Evolutionary conservation across 2,888 invertebrate species (phyloP).

Genomic region (Drosophila meridiana): DNA sequence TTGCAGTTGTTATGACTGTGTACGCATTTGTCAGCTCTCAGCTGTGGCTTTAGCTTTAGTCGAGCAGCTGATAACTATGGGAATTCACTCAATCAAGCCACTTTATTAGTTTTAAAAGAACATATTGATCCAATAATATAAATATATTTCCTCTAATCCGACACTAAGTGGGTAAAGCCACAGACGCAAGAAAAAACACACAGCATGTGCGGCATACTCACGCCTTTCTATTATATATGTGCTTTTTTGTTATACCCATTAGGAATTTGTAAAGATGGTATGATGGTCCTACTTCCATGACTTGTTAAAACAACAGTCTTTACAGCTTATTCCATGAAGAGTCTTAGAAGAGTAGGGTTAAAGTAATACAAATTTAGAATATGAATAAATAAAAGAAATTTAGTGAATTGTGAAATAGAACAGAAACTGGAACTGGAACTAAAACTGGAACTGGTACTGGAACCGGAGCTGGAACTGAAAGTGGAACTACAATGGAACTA

Average conservation of each 20-base stretch:
- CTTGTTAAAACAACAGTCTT: background rate
- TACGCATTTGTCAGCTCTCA: background rate
- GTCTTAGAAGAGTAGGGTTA: background rate
- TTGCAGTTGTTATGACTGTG: background rate
- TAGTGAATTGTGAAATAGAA: background rate
- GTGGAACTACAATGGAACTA: background rate
- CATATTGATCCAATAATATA: background rate
- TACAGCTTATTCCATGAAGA: background rate
- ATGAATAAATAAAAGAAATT: background rate
- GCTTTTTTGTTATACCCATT: background rate
- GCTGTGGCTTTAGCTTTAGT: background rate
- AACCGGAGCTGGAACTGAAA: background rate
- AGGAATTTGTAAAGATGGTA: background rate
- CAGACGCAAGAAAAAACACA: background rate
- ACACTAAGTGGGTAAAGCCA: background rate
- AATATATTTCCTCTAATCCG: background rate
- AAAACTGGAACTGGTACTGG: background rate
- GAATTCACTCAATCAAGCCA: background rate
- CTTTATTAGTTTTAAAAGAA: background rate
- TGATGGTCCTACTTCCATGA: no score
- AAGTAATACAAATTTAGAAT: background rate
- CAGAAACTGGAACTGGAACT: no score
- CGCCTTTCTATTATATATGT: background rate
- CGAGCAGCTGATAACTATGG: background rate
- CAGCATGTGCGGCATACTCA: background rate